phyloP scores from a whole-genome alignment of 1,140 invertebrate genomes.

The Drosophila ananassae region DNA sequence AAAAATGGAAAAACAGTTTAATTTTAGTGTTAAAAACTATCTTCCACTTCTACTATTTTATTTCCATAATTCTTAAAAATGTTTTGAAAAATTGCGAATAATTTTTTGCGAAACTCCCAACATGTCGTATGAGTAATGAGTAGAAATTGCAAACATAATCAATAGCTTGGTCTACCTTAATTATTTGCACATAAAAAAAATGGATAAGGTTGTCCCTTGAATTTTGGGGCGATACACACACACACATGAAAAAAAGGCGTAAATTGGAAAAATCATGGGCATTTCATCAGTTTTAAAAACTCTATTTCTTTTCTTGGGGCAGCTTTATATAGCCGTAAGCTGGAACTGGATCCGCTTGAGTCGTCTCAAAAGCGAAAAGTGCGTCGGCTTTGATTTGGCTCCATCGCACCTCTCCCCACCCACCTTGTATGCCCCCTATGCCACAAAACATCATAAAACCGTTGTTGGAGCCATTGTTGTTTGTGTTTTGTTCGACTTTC shows the following conservation, averaged over 20 bases:
- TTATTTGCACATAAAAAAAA: background rate
- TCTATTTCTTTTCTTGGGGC: slow-evolving; percentile 23
- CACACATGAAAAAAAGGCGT: slow-evolving; percentile 35
- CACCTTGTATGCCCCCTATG: slow-evolving; percentile 9
- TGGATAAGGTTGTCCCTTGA: background rate
- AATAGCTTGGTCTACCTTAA: background rate
- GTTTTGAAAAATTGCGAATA: no score
- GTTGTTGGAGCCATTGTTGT: slow-evolving; percentile 32
- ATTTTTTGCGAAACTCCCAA: background rate
- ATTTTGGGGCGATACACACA: background rate
- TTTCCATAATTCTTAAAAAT: no score
- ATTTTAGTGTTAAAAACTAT: no score
- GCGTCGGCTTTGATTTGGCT: slow-evolving; percentile 50
- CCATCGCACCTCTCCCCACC: background rate
- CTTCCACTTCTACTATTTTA: no score
- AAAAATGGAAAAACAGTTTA: no score
- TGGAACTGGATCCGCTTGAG: slow-evolving; percentile 60
- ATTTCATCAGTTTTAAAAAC: slow-evolving; percentile 60
- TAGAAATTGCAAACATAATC: background rate
- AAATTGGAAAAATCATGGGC: slow-evolving; percentile 68
- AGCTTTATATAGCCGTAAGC: slow-evolving; percentile 3
- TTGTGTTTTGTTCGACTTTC: slow-evolving; percentile 56
- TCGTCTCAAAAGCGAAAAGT: slow-evolving; percentile 71
- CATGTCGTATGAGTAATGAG: background rate
- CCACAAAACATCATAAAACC: slow-evolving; percentile 1